These are phyloP conservation scores for Diadegma fenestrale DNA, from an alignment of 2,888 invertebrate genomes.

Conservation along the genomic window DNA sequence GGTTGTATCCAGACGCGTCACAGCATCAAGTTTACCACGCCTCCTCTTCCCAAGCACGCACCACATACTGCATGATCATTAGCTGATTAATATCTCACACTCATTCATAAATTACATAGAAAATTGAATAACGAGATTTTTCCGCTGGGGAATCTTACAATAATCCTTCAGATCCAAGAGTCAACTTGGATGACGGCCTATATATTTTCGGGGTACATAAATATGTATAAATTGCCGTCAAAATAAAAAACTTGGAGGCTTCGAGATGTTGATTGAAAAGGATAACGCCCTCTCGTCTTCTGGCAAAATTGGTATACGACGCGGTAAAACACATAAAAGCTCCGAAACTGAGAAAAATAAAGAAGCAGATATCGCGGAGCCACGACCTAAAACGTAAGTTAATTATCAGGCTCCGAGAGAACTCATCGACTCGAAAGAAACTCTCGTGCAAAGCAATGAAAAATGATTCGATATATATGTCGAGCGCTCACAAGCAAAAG, in stretches of 20 bases:
- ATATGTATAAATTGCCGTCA: neutral
- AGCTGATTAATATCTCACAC: neutral
- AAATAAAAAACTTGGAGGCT: neutral
- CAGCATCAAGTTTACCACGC: neutral
- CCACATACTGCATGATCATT: neutral
- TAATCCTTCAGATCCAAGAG: neutral
- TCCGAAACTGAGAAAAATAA: neutral
- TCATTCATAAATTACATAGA: neutral
- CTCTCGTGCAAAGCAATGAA: slow-evolving; percentile 31
- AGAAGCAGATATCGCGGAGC: slow-evolving; percentile 18
- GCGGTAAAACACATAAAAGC: neutral
- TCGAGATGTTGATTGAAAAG: slow-evolving; percentile 5
- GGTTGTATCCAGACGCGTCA: neutral
- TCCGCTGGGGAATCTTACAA: neutral
- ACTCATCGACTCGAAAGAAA: slow-evolving; percentile 29
- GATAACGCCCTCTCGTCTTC: neutral
- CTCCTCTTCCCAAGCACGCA: neutral
- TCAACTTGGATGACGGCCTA: neutral
- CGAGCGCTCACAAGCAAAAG: slow-evolving; percentile 5
- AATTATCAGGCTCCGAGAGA: slow-evolving; percentile 43
- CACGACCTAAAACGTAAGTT: slow-evolving; percentile 43
- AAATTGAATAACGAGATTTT: neutral
- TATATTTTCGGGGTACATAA: neutral
- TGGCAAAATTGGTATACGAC: neutral
- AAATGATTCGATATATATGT: slow-evolving; percentile 22